phyloP scores from a whole-genome alignment of 2,888 invertebrate species.

The Temnothorax unifasciatus region DNA sequence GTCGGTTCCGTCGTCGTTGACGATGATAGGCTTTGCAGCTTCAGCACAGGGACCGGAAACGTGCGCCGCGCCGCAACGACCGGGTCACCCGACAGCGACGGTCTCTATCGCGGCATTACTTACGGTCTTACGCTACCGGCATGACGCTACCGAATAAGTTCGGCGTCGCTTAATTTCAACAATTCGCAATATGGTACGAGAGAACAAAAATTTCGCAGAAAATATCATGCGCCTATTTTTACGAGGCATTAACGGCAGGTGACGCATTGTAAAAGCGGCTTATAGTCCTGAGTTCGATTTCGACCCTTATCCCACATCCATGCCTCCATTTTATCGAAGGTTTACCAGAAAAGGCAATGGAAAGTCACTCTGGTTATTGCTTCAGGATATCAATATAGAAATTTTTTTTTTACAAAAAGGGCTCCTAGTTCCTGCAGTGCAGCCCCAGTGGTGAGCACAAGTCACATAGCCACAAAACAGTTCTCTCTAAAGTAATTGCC shows the following conservation, averaged over 20 bases:
- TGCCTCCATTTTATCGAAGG: neutral
- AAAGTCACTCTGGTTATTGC: conserved; percentile 11
- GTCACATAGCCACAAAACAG: neutral
- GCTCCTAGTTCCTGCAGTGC: too few species aligned
- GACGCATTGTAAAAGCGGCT: neutral
- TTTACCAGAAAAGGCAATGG: neutral
- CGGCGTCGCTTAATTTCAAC: conserved; percentile 29
- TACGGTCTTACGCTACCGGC: neutral
- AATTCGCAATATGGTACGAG: neutral
- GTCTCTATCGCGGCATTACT: neutral
- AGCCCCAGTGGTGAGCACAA: neutral
- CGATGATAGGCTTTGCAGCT: conserved; percentile 67
- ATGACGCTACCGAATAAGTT: conserved; percentile 82
- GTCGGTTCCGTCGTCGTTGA: conserved; percentile 15
- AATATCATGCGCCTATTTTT: neutral
- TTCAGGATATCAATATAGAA: neutral
- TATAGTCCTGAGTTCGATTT: neutral
- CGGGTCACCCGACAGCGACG: neutral
- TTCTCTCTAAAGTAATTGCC: neutral
- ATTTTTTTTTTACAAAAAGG: too few species aligned
- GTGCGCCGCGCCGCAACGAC: conserved; percentile 68
- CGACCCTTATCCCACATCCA: neutral
- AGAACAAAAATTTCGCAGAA: neutral
- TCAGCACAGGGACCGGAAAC: conserved; percentile 60
- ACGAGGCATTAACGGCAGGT: neutral